Percentiles rank a stretch among this genome's conserved stretches.
These are phyloP conservation scores for Mactra quadrangularis DNA, from an alignment of 1,140 invertebrate genomes.

Conservation along the genomic window DNA sequence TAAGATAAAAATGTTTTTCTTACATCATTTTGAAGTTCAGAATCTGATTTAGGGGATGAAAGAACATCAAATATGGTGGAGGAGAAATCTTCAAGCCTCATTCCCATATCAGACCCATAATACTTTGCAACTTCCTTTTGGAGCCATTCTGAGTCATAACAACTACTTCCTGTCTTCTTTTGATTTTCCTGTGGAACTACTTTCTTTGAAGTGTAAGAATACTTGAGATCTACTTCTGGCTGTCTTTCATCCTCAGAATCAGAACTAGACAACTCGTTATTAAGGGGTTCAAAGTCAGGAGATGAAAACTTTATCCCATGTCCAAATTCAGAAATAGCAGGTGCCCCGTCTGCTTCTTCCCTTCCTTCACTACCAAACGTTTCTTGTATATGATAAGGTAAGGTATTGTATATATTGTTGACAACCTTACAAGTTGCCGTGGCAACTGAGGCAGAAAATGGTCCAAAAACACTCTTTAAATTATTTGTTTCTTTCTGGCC, in stretches of 20 bases:
- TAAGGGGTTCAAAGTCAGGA: conserved; percentile 1
- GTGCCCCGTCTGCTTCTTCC: conserved; percentile 73
- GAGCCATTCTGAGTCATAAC: conserved; percentile 72
- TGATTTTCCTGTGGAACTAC: not conserved
- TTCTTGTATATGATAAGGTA: conserved; percentile 73
- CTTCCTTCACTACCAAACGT: conserved; percentile 66
- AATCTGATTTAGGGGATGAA: conserved; percentile 82
- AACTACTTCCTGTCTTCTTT: conserved; percentile 38
- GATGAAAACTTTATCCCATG: conserved; percentile 76
- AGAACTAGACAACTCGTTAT: conserved; percentile 67
- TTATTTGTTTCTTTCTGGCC: conserved; percentile 81
- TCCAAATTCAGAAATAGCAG: conserved; percentile 77
- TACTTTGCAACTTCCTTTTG: conserved; percentile 71
- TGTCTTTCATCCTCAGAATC: conserved; percentile 73
- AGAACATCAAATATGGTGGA: conserved; percentile 81
- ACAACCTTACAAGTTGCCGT: conserved; percentile 78
- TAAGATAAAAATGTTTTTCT: too few species aligned
- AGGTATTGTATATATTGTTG: conserved; percentile 76
- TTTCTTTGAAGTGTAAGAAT: conserved; percentile 54
- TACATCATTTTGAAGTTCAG: conserved; percentile 89
- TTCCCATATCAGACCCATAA: conserved; percentile 70
- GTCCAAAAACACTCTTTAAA: conserved; percentile 80
- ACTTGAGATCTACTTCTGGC: conserved; percentile 84
- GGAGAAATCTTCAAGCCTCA: conserved; percentile 74
- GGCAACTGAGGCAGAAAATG: conserved; percentile 78